Conservation (phyloP, 2,797 vertebrate species). For the Sebastes baramenuke region DNA sequence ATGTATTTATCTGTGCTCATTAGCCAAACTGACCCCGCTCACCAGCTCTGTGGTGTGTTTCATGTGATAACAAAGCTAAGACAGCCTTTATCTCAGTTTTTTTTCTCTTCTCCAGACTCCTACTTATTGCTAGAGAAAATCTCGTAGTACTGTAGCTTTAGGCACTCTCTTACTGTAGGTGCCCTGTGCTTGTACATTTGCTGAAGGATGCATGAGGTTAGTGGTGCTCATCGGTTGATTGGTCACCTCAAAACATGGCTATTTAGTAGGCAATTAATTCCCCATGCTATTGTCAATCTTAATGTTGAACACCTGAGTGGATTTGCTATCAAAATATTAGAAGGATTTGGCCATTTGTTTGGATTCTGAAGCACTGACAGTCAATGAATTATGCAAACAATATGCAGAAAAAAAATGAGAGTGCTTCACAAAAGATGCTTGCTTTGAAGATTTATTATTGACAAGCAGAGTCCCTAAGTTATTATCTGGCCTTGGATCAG, state of each 20-base stretch:
- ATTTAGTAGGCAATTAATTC: not conserved
- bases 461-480: constrained; percentile 8
- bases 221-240: constrained; percentile 28
- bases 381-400: not conserved
- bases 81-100: constrained; percentile 29
- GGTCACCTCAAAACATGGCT: not conserved
- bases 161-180: not conserved
- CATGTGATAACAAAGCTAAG: constrained; percentile 20
- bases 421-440: constrained; percentile 9
- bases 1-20: constrained; percentile 60
- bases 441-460: not conserved
- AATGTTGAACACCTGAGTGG: not conserved
- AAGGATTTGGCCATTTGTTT: not conserved
- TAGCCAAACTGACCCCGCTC: constrained; percentile 41
- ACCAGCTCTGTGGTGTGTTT: constrained; percentile 31
- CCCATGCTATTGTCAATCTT: not conserved
- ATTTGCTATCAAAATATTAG: not conserved
- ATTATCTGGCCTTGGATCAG: constrained; percentile 1
- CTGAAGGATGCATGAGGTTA: constrained; percentile 29
- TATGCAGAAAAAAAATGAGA: not conserved
- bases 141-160: constrained; percentile 45
- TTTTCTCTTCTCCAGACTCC: constrained; percentile 1
- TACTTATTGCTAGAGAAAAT: constrained; percentile 24
- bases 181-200: constrained; percentile 50
- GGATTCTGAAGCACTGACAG: not conserved